Evolutionary conservation across 2,113 vertebrate genomes (phyloP).

Genomic region (Callithrix jacchus): DNA sequence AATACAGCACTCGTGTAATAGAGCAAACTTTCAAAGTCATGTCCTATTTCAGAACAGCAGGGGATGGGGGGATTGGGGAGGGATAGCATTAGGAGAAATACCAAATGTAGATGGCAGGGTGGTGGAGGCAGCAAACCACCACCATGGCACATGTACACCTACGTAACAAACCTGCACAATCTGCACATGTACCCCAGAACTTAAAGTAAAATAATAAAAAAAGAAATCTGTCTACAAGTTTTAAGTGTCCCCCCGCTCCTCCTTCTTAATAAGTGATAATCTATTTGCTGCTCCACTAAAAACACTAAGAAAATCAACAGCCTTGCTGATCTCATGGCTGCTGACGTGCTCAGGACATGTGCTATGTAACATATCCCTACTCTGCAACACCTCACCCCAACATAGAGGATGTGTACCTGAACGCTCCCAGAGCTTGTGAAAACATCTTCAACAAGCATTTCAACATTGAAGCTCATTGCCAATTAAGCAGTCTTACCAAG

Average conservation of each 20-base stretch:
- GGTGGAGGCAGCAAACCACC: too few relatives aligned
- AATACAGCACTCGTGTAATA: not conserved
- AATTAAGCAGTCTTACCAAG: not conserved
- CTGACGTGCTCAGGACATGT: too few relatives aligned
- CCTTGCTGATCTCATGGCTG: not conserved
- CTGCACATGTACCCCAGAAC: too few relatives aligned
- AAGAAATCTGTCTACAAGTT: not conserved
- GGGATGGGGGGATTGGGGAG: too few relatives aligned
- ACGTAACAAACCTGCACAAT: too few relatives aligned
- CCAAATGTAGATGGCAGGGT: too few relatives aligned
- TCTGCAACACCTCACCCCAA: not conserved
- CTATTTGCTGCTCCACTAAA: not conserved
- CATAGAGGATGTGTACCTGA: not conserved
- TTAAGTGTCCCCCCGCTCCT: not conserved
- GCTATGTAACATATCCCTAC: not conserved
- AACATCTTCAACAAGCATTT: not conserved
- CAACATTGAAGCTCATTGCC: not conserved
- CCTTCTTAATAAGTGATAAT: not conserved
- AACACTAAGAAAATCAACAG: not conserved
- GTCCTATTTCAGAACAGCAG: not conserved
- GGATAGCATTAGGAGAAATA: too few relatives aligned
- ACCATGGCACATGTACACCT: too few relatives aligned
- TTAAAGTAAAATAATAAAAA: too few relatives aligned
- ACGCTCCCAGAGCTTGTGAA: not conserved
- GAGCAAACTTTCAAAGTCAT: not conserved